phyloP scores from a whole-genome alignment of 2,113 vertebrate species.

The Dromas ardeola region DNA sequence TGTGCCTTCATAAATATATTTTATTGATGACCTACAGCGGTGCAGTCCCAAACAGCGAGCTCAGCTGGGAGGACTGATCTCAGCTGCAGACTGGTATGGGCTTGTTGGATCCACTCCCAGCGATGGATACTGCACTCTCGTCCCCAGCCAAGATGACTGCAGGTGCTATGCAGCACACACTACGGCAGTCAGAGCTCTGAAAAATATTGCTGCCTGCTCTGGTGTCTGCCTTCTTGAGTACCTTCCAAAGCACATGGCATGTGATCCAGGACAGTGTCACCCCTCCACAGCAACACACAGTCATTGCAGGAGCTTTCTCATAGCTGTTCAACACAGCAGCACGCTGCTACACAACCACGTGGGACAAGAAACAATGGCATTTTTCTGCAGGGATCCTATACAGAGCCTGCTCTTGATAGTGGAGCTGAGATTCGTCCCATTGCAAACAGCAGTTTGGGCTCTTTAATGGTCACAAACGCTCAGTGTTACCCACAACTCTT shows the following conservation, averaged over 20 bases:
- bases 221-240: neutral
- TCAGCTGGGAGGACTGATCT: neutral
- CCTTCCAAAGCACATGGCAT: neutral
- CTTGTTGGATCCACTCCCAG: neutral
- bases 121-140: neutral
- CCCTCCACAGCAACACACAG: neutral
- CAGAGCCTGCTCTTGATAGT: neutral
- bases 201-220: neutral
- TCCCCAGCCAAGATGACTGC: neutral
- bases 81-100: neutral
- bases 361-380: neutral
- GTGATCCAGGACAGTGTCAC: neutral
- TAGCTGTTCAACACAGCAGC: neutral
- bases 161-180: neutral
- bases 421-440: neutral
- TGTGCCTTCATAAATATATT: neutral
- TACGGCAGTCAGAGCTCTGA: neutral
- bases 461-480: neutral
- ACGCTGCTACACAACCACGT: neutral
- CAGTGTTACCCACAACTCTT: accelerated
- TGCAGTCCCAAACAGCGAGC: neutral
- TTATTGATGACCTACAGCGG: neutral
- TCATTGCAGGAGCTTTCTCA: neutral
- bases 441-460: neutral
- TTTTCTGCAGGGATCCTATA: neutral